Evolutionary conservation across 2,113 vertebrate genomes (phyloP).

Genomic region (Zosterops hypoxanthus): DNA sequence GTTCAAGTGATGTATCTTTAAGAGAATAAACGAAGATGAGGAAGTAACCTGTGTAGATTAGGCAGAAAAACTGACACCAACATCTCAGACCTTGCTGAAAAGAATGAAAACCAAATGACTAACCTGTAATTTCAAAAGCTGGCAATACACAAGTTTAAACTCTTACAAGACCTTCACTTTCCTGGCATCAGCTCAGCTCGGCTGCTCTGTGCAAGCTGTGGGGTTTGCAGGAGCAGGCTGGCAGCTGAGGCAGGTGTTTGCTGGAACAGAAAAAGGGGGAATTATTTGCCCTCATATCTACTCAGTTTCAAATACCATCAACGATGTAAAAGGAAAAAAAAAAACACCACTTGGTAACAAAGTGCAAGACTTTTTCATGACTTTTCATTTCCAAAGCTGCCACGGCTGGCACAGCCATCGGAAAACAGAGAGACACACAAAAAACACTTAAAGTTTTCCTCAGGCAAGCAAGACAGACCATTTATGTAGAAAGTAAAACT

Average conservation of each 20-base stretch:
- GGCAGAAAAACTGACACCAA: not conserved
- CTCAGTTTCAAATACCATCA: not conserved
- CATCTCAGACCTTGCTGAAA: not conserved
- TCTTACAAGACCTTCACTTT: not conserved
- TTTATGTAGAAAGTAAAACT: not conserved
- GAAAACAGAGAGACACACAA: not conserved
- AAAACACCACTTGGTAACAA: not conserved
- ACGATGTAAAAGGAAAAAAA: not conserved
- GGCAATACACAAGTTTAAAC: not conserved
- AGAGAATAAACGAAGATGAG: not conserved
- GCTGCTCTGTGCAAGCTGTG: not conserved
- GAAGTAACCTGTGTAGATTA: not conserved
- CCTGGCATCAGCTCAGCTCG: not conserved
- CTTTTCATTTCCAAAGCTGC: not conserved
- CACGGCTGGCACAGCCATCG: rapidly evolving
- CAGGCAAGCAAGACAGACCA: not conserved
- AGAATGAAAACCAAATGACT: not conserved
- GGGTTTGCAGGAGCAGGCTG: not conserved
- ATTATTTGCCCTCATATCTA: not conserved
- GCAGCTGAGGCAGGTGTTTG: not conserved
- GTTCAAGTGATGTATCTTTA: not conserved
- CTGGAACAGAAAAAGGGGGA: not conserved
- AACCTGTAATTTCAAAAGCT: not conserved
- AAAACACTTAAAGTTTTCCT: not conserved
- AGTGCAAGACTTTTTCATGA: not conserved